Evolutionary conservation across 2,113 vertebrate species (phyloP), one percentile per base, ranked within the genome.

Genomic region (Asarcornis scutulata): DNA sequence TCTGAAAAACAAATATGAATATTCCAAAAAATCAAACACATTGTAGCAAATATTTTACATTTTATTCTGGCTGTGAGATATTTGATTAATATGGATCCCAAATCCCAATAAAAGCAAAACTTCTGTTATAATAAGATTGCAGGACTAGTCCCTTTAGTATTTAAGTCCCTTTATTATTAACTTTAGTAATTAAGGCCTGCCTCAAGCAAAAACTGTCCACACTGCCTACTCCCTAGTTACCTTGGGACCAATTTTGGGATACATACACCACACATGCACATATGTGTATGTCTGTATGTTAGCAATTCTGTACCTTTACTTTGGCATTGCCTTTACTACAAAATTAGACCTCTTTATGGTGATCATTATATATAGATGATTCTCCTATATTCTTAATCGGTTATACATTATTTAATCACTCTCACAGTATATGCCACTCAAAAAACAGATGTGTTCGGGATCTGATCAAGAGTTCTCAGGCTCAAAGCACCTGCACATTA

Each of bases 121-220:
- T 84, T 86, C 66, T 0, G 0, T 88, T 84, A 31, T 13, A 53
- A 62, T 89, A 88, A 81, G 38, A 91, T 27, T 81, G 48, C 32
- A 86, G 66, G 52, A 83, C 91, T 83, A 93, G 38, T 40, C 73
- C 53, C 29, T 40, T 40, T 40, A 40, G 40, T 40, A 40, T 40
- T 40, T 40, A 40, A 40, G 40, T 40, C 40, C 40, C 40, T 40
- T 40, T 40, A 40, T 40, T 40, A 40, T 40, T 40, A 83, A 38
- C 27, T 81, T 64, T 31, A 74, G 52, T 88, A 81, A 93, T 53
- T 74, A 29, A 86, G 79, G 68, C 56, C 18, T 83, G 6, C 69
- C 91, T 96, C 91, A 89, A 94, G 73, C 12, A 89, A 74, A 90
- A 90, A 26, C 42, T 90, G 44, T 63, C 79, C 44, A 31, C 58